Evolutionary conservation across 2,888 invertebrate species (phyloP), one percentile per base, ranked within the genome.

Genomic region (Malthinus seriepunctatus): DNA sequence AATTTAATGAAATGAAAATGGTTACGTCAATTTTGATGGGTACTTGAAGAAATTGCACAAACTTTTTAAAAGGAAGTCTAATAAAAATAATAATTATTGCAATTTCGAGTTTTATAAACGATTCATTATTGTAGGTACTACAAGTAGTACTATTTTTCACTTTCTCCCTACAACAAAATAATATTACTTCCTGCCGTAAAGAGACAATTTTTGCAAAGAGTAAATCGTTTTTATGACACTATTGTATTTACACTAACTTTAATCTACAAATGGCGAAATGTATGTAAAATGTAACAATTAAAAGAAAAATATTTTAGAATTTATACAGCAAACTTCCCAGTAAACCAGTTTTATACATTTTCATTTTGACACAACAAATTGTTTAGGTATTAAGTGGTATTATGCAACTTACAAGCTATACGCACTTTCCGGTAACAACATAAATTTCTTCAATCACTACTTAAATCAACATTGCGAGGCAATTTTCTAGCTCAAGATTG

Each of bases 91-190:
- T 23, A 23, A 23, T 23, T 23, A 23, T 23, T 5, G 23, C 23
- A 23, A 23, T 23, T 23, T 23, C 23, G 23, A 23, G 23, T 23
- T 23, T 23, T 3, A 23, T 34, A 34, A 47, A 47, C 47, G 34
- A 34, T 15, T 34, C 33, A 47, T 47, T 47, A 5, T 23, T 2
- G 47, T 47, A 33, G 33, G 33, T 15, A 47, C 34, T 32, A 47
- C 12, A 38, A 11, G 37, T 11, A 11, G 37, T 46, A 49, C 31
- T 49, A 49, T 49, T 49, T 23, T 38, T 35, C 38, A 49, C 49
- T 49, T 49, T 49, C 49, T 49, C 49, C 49, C 49, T 49, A 37
- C 38, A 49, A 23, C 23, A 23, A 23, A 23, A 7, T 37, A 31
- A 37, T 15, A 31, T 38, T 15, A 32, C 12, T 49, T 49, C 49